phyloP scores from a whole-genome alignment of 2,797 vertebrate species.

The Lithobates pipiens region DNA sequence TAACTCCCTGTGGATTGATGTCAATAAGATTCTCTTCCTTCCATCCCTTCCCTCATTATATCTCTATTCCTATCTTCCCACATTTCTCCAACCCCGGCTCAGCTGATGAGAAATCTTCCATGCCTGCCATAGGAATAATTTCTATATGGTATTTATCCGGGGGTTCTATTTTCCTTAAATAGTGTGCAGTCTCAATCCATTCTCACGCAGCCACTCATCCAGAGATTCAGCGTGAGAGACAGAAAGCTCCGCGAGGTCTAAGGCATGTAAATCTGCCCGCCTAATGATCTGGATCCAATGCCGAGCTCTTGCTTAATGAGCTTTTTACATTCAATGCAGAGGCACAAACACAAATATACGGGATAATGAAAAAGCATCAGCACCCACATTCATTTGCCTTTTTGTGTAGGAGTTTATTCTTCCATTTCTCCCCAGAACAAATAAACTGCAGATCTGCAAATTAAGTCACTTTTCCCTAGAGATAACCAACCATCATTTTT shows the following conservation, averaged over 20 bases:
- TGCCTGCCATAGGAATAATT: neutral
- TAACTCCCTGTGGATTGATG: neutral
- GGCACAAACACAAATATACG: slow-evolving; percentile 10
- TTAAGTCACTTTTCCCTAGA: neutral
- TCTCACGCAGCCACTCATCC: slow-evolving; percentile 22
- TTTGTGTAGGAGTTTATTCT: neutral
- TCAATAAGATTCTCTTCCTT: neutral
- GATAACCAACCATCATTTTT: neutral
- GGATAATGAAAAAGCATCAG: slow-evolving; percentile 11
- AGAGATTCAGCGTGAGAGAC: neutral
- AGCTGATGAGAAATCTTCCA: neutral
- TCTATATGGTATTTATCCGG: slow-evolving; percentile 1
- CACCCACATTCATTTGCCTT: neutral
- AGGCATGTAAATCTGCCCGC: slow-evolving; percentile 33
- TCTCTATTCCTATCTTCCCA: neutral
- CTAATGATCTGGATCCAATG: slow-evolving; percentile 53
- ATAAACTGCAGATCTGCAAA: neutral
- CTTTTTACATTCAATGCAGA: slow-evolving; percentile 27
- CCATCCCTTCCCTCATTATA: neutral
- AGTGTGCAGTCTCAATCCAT: neutral
- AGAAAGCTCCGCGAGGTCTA: slow-evolving; percentile 8
- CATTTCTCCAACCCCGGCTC: neutral
- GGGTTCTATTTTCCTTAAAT: neutral
- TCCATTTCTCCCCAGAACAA: neutral
- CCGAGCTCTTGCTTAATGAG: slow-evolving; percentile 46